phyloP scores from a whole-genome alignment of 2,888 invertebrate species.

The Heterodera filipjevi region DNA sequence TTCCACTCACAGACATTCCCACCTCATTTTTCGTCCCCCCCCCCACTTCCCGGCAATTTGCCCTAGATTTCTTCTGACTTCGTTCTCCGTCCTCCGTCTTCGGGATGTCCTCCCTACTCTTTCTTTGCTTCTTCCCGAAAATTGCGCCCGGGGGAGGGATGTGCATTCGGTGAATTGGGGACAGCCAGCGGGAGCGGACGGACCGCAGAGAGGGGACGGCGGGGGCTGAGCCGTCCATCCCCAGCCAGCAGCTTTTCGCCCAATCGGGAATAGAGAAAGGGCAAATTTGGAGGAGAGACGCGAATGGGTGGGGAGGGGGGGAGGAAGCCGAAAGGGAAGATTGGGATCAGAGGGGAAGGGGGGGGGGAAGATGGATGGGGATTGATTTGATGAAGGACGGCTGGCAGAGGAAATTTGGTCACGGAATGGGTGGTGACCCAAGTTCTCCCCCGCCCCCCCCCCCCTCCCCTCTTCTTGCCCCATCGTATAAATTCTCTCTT shows the following conservation, averaged over 20 bases:
- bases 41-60: background rate
- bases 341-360: constrained; percentile 3
- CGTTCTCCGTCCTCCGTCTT: background rate
- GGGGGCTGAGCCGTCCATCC: background rate
- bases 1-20: constrained; percentile 8
- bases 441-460: background rate
- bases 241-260: constrained; percentile 16
- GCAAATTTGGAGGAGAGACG: constrained; percentile 6
- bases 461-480: background rate
- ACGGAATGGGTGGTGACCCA: constrained; percentile 4
- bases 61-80: constrained; percentile 13
- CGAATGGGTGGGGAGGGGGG: background rate
- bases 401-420: constrained; percentile 10
- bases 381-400: background rate
- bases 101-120: constrained; percentile 2
- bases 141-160: constrained; percentile 1
- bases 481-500: background rate
- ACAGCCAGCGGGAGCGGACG: background rate
- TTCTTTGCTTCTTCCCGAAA: constrained; percentile 16
- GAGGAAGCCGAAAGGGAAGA: background rate
- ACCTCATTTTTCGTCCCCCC: background rate
- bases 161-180: constrained; percentile 10
- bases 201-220: background rate
- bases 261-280: constrained; percentile 12
- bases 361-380: constrained; percentile 8